Conservation (phyloP, 1,140 invertebrate species). For the Lamellibrachia luymesi region DNA sequence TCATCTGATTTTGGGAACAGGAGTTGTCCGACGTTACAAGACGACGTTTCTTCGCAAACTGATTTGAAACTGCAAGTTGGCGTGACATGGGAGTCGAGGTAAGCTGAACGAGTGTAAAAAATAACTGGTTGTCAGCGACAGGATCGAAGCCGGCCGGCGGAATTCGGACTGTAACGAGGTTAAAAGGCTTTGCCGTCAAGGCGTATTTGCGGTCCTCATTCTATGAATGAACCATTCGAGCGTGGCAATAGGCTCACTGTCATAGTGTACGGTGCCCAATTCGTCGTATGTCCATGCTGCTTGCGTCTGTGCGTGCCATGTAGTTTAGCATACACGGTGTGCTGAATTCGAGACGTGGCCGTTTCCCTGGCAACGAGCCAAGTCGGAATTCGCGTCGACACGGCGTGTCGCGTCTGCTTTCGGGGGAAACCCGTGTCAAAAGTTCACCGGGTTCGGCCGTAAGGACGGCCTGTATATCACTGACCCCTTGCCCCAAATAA, state of each 20-base stretch:
- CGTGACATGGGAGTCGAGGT: background rate
- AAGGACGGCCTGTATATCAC: background rate
- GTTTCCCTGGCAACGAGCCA: background rate
- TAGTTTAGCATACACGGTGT: background rate
- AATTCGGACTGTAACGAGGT: background rate
- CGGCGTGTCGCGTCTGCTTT: background rate
- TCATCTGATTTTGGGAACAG: background rate
- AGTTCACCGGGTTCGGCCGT: background rate
- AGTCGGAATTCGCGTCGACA: background rate
- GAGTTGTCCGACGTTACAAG: background rate
- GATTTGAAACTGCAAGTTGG: background rate
- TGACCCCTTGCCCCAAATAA: background rate
- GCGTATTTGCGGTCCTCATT: background rate
- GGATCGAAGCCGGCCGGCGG: too few relatives aligned
- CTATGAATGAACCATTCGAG: background rate
- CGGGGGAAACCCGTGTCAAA: background rate
- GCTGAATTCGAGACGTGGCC: conserved; percentile 2
- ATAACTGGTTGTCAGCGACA: background rate
- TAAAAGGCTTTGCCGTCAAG: background rate
- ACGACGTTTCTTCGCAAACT: background rate
- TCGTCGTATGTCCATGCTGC: background rate
- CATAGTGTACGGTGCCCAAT: background rate
- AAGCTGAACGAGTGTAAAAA: background rate
- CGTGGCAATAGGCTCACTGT: background rate
- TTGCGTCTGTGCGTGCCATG: background rate